Evolutionary conservation across 2,113 vertebrate species (phyloP), one percentile per base, ranked within the genome.

Genomic region (Mugil cephalus): DNA sequence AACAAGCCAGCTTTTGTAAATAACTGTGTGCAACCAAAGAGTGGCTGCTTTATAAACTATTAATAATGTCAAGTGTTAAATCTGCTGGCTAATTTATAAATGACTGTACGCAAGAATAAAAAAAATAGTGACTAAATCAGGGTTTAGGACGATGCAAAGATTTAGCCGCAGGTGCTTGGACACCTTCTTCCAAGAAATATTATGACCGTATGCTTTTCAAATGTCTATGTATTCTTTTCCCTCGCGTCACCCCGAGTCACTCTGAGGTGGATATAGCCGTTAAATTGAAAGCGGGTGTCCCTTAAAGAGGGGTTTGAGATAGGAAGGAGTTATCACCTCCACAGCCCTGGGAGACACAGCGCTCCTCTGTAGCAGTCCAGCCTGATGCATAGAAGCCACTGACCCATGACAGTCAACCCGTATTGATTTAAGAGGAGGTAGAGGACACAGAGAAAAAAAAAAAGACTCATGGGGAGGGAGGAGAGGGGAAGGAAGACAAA

Each of bases 361-460:
- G 62, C 84, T 87, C 75, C 76, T 82, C 84, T 84, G 90, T 76
- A 80, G 87, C 60, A n/a, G 79, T 17, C 66, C 58, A 68, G 77
- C 79, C 88, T 77, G 61, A 78, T 82, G 86, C 85, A 74, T 61
- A 79, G 87, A 87, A 88, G 87, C 84, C 88, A 88, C 74, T 93
- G 92, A 94, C 91, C 93, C 88, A 80, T 93, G 89, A 91, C 92
- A 89, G 84, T 69, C 79, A 78, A 80, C 74, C 70, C 9, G 24
- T 89, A 94, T 94, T 77, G 88, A 94, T 93, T 92, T 88, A 90
- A 91, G 82, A 79, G 68, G 67, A 82, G 77, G 78, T 80, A 87
- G 79, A 82, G 87, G 77, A 79, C 79, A 83, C 53, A 47, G 65
- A 53, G 79, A 61, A 59, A 67, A 38, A 70, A 38, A 61, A 60